Evolutionary conservation across 2,113 vertebrate species (phyloP).

Genomic region (Labeo catla): DNA sequence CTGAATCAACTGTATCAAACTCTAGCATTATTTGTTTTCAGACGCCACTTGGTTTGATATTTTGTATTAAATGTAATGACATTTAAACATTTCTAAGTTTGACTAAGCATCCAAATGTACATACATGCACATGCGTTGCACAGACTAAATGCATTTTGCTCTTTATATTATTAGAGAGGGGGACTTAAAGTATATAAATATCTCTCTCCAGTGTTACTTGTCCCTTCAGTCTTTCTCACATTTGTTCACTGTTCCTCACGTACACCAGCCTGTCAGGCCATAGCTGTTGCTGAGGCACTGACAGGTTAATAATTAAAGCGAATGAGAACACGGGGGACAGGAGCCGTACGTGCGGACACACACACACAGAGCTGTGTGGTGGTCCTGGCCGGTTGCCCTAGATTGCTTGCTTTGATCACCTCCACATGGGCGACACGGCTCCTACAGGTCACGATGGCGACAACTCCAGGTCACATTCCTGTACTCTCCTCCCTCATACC

Average conservation of each 20-base stretch:
- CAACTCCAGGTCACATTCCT: slow-evolving; percentile 46
- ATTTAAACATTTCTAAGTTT: neutral
- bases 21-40: neutral
- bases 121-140: neutral
- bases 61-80: neutral
- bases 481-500: neutral
- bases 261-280: slow-evolving; percentile 25
- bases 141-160: neutral
- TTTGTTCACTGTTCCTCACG: slow-evolving; percentile 33
- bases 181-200: neutral
- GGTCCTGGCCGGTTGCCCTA: slow-evolving; percentile 26
- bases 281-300: slow-evolving; percentile 36
- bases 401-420: slow-evolving; percentile 43
- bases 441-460: slow-evolving; percentile 34
- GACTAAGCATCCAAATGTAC: neutral
- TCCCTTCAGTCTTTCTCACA: neutral
- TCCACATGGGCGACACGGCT: slow-evolving; percentile 31
- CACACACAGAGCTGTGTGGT: slow-evolving; percentile 8
- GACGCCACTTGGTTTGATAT: neutral
- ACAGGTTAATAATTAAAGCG: slow-evolving; percentile 50
- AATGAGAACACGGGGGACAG: slow-evolving; percentile 3
- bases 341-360: slow-evolving; percentile 13
- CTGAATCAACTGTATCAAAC: no score
- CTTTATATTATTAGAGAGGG: neutral
- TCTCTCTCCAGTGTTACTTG: neutral